Percentiles rank a stretch among this genome's conserved stretches.
These are phyloP conservation scores for Actinernus sp. DNA, from an alignment of 92 coral and sea anemone species.

Conservation along the genomic window DNA sequence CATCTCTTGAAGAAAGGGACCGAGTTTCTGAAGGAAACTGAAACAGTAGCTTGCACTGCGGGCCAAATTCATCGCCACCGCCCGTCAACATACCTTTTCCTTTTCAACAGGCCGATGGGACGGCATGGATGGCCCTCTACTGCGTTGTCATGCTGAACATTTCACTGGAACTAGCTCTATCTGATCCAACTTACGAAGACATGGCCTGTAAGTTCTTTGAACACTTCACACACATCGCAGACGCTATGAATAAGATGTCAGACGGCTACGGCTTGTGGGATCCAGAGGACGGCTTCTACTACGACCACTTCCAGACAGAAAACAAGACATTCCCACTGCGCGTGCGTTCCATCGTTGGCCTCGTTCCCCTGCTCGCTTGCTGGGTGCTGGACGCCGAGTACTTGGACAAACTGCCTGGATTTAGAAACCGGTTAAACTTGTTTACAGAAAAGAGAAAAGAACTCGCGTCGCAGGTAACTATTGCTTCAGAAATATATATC, in stretches of 20 bases:
- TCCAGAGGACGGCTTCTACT: conserved; percentile 83
- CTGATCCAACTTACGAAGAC: conserved; percentile 84
- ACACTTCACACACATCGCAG: conserved; percentile 89
- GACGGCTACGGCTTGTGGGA: conserved; percentile 93
- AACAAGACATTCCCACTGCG: conserved; percentile 75
- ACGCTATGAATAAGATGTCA: conserved; percentile 89
- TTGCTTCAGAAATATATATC: background rate
- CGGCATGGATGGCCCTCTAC: conserved; percentile 97
- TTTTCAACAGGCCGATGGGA: conserved; percentile 98
- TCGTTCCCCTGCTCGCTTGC: conserved; percentile 90
- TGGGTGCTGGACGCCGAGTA: conserved; percentile 94
- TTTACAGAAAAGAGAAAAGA: conserved; percentile 88
- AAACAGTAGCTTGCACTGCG: too few species aligned
- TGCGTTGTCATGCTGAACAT: conserved; percentile 86
- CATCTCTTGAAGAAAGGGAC: too few species aligned
- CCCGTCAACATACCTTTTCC: too few species aligned
- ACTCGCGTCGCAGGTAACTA: conserved; percentile 89
- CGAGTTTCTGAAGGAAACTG: too few species aligned
- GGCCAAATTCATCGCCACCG: too few species aligned
- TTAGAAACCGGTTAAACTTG: conserved; percentile 94
- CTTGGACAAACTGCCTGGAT: conserved; percentile 90
- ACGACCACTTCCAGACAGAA: conserved; percentile 60
- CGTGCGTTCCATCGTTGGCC: conserved; percentile 96
- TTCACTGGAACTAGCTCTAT: conserved; percentile 83
- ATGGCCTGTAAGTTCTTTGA: conserved; percentile 92